phyloP scores from a whole-genome alignment of 2,888 invertebrate genomes.

The Agrochola litura region DNA sequence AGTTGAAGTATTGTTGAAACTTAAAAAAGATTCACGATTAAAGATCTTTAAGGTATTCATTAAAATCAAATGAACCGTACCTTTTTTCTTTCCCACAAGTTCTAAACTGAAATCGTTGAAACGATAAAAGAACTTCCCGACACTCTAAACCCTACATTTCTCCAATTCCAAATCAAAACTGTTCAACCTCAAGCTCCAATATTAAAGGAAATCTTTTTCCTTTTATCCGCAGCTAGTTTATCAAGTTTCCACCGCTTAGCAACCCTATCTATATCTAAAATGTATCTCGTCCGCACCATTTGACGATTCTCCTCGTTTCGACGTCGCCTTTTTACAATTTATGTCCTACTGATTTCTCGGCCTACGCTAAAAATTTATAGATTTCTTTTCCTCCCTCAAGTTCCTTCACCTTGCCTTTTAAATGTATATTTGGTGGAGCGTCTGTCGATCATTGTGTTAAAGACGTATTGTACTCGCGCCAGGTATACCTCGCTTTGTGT shows the following conservation, averaged over 20 bases:
- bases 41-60: background rate
- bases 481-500: slow-evolving; percentile 46
- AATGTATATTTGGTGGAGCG: slow-evolving; percentile 58
- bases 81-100: background rate
- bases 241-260: slow-evolving; percentile 58
- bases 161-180: slow-evolving; percentile 39
- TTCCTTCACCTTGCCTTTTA: slow-evolving; percentile 55
- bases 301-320: slow-evolving; percentile 83
- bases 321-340: slow-evolving; percentile 83
- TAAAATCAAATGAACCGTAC: slow-evolving; percentile 18
- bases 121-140: slow-evolving; percentile 32
- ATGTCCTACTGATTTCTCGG: slow-evolving; percentile 77
- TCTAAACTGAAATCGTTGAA: slow-evolving; percentile 30
- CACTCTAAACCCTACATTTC: slow-evolving; percentile 48
- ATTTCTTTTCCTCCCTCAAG: slow-evolving; percentile 54
- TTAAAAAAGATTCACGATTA: background rate
- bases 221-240: slow-evolving; percentile 59
- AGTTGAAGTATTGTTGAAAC: too few species aligned
- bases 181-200: slow-evolving; percentile 49
- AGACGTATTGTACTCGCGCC: slow-evolving; percentile 51
- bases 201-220: slow-evolving; percentile 52
- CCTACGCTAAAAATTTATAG: slow-evolving; percentile 72
- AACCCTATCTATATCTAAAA: slow-evolving; percentile 81
- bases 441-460: slow-evolving; percentile 60
- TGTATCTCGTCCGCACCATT: slow-evolving; percentile 87